phyloP scores from a whole-genome alignment of 2,888 invertebrate species.

The Notodonta dromedarius region DNA sequence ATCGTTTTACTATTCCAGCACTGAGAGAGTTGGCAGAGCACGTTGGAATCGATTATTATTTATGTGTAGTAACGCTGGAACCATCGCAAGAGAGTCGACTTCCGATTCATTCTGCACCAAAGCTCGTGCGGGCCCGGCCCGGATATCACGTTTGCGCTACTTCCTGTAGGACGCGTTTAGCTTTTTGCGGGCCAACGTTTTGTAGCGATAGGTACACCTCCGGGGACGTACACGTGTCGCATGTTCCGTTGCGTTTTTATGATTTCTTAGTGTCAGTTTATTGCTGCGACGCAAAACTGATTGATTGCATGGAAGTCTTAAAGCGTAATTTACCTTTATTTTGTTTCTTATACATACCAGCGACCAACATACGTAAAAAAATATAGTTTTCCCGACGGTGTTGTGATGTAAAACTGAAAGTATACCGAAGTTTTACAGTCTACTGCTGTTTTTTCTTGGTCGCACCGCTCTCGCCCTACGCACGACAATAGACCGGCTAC shows the following conservation, averaged over 20 bases:
- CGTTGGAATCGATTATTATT: not conserved
- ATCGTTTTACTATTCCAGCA: not conserved
- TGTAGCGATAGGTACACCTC: not conserved
- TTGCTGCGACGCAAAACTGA: not conserved
- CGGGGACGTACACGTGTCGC: not conserved
- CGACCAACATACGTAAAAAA: too few species aligned
- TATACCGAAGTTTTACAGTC: too few species aligned
- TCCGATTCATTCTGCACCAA: constrained; percentile 59
- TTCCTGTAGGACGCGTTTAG: constrained; percentile 55
- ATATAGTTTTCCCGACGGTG: too few species aligned
- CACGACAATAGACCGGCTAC: too few species aligned
- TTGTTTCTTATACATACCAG: too few species aligned
- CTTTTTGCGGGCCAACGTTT: constrained; percentile 47
- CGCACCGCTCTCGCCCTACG: too few species aligned
- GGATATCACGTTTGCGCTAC: constrained; percentile 72
- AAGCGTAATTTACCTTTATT: not conserved
- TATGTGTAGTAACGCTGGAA: constrained; percentile 20
- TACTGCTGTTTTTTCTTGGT: too few species aligned
- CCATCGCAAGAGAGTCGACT: constrained; percentile 45
- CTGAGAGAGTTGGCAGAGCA: not conserved
- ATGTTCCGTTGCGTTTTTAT: not conserved
- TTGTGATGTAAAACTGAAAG: too few species aligned
- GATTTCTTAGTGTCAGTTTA: not conserved
- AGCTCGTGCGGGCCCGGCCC: constrained; percentile 47
- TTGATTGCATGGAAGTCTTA: not conserved